Evolutionary conservation across 2,797 vertebrate genomes (phyloP).

Genomic region (Scolopax rusticola): DNA sequence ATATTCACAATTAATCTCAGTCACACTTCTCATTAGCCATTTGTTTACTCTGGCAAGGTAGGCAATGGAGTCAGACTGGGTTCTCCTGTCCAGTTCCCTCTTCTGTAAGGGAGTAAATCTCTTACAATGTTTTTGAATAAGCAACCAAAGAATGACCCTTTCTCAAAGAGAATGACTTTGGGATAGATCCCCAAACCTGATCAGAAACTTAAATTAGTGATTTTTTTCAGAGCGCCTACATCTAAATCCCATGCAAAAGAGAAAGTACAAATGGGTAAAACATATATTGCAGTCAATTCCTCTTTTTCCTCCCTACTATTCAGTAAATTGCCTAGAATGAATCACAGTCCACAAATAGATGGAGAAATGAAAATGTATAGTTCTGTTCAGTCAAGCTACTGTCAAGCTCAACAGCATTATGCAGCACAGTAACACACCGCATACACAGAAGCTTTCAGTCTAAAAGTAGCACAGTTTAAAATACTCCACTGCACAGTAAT

Average conservation of each 20-base stretch:
- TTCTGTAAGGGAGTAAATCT: neutral
- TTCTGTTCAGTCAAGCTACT: neutral
- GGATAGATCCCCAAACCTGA: neutral
- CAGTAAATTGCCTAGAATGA: constrained; percentile 23
- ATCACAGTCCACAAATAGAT: neutral
- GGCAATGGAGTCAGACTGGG: neutral
- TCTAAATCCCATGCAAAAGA: neutral
- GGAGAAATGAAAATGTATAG: neutral
- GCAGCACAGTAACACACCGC: neutral
- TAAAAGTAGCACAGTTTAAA: neutral
- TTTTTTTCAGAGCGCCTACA: neutral
- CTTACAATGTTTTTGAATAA: neutral
- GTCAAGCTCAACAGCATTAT: neutral
- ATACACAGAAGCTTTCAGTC: neutral
- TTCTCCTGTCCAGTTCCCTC: neutral
- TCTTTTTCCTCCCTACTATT: neutral
- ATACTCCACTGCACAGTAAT: neutral
- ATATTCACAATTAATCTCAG: neutral
- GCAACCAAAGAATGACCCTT: neutral
- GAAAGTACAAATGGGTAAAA: constrained; percentile 3
- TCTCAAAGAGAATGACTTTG: neutral
- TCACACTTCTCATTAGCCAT: neutral
- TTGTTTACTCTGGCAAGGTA: neutral
- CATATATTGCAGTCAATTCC: neutral
- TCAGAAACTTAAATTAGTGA: neutral